phyloP scores from a whole-genome alignment of 2,113 vertebrate genomes.

The Malurus cyaneus region DNA sequence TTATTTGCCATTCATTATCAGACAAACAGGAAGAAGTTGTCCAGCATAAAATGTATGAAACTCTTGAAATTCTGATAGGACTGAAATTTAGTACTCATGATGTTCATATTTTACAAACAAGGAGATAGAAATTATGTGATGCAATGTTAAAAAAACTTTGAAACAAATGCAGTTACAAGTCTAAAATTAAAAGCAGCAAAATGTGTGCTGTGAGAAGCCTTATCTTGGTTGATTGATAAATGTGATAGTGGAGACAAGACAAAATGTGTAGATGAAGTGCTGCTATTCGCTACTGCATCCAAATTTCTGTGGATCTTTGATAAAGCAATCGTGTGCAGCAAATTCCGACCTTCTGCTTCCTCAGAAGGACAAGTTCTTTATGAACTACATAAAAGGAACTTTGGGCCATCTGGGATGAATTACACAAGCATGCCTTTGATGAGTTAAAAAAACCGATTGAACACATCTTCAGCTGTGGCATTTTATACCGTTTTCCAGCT shows the following conservation, averaged over 20 bases:
- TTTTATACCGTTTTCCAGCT: neutral
- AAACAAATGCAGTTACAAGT: neutral
- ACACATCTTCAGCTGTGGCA: neutral
- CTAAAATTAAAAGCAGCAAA: neutral
- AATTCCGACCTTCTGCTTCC: conserved; percentile 3
- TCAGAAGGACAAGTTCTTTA: neutral
- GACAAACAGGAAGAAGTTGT: neutral
- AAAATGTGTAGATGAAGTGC: neutral
- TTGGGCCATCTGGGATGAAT: neutral
- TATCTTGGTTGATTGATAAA: neutral
- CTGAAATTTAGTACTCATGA: neutral
- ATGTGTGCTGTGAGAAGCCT: neutral
- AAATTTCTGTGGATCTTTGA: neutral
- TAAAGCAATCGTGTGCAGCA: neutral
- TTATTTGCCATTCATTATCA: neutral
- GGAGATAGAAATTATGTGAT: neutral
- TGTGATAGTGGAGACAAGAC: neutral
- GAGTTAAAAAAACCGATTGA: neutral
- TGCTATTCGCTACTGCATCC: neutral
- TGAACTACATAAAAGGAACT: neutral
- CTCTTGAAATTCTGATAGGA: neutral
- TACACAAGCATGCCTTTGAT: neutral
- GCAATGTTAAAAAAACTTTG: neutral
- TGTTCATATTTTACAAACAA: neutral
- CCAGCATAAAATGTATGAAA: neutral